A percentile compares a stretch with the other conserved stretches of the same genome.
Conservation (phyloP, 2,797 vertebrate genomes). For the Esox lucius region DNA sequence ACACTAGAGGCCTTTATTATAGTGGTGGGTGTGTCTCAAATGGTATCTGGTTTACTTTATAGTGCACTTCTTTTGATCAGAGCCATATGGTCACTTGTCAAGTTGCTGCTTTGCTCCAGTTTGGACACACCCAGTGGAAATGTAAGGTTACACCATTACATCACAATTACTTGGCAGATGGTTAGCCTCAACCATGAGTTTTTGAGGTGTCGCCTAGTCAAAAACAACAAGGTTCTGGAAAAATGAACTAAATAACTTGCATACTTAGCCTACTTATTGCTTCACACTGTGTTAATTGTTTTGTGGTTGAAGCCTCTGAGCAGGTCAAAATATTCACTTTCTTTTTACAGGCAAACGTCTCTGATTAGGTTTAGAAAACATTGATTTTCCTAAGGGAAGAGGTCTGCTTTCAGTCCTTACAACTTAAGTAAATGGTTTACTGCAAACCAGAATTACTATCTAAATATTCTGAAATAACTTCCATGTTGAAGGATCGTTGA, state of each 20-base stretch:
- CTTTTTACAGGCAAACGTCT: not conserved
- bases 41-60: not conserved
- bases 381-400: not conserved
- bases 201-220: not conserved
- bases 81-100: not conserved
- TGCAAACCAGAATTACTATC: no score
- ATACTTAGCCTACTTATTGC: not conserved
- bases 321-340: not conserved
- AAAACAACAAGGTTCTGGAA: not conserved
- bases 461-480: no score
- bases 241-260: not conserved
- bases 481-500: no score
- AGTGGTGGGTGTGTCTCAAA: not conserved
- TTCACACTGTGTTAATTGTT: not conserved
- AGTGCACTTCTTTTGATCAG: not conserved
- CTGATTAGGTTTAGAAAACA: not conserved
- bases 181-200: not conserved
- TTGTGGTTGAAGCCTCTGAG: not conserved
- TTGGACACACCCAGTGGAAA: not conserved
- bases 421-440: not conserved
- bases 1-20: not conserved
- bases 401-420: not conserved
- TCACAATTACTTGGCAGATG: not conserved
- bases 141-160: not conserved
- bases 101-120: constrained; percentile 1